These are phyloP conservation scores for Cherax destructor DNA, from an alignment of 1,140 invertebrate species.

Conservation along the genomic window DNA sequence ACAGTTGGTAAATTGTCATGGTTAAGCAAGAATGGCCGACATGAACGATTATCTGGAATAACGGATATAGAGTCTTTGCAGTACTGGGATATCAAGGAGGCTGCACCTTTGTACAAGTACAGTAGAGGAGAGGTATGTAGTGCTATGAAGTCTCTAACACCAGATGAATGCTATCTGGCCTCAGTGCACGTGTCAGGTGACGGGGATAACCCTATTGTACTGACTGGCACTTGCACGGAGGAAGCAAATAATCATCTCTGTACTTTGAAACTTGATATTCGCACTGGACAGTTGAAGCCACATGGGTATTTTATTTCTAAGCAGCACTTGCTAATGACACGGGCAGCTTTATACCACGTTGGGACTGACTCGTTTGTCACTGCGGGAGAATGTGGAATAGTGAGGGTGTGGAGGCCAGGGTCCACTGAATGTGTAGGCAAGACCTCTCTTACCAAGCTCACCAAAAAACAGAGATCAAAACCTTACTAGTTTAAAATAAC, in stretches of 20 bases:
- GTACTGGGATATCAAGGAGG: constrained; percentile 82
- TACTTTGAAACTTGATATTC: constrained; percentile 37
- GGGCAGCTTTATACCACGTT: constrained; percentile 25
- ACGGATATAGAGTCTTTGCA: constrained; percentile 77
- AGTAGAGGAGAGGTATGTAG: constrained; percentile 78
- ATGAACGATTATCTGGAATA: constrained; percentile 42
- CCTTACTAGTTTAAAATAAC: constrained; percentile 24
- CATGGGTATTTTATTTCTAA: constrained; percentile 22
- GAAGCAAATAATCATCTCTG: constrained; percentile 20
- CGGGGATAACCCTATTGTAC: constrained; percentile 25
- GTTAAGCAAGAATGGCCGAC: constrained; percentile 32
- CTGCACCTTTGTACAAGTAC: constrained; percentile 79
- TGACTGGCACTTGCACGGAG: constrained; percentile 43
- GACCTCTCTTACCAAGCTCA: neutral
- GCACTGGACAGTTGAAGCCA: constrained; percentile 30
- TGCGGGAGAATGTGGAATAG: constrained; percentile 54
- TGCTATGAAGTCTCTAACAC: constrained; percentile 74
- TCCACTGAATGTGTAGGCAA: constrained; percentile 3
- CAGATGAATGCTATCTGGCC: constrained; percentile 59
- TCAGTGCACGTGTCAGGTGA: neutral
- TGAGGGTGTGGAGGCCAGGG: constrained; percentile 35
- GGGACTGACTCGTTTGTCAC: constrained; percentile 42
- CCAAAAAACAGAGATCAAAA: constrained; percentile 31
- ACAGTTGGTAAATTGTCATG: constrained; percentile 80
- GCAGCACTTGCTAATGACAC: constrained; percentile 28